Evolutionary conservation across 1,140 invertebrate species (phyloP).

Genomic region (Trichonephila clavipes): DNA sequence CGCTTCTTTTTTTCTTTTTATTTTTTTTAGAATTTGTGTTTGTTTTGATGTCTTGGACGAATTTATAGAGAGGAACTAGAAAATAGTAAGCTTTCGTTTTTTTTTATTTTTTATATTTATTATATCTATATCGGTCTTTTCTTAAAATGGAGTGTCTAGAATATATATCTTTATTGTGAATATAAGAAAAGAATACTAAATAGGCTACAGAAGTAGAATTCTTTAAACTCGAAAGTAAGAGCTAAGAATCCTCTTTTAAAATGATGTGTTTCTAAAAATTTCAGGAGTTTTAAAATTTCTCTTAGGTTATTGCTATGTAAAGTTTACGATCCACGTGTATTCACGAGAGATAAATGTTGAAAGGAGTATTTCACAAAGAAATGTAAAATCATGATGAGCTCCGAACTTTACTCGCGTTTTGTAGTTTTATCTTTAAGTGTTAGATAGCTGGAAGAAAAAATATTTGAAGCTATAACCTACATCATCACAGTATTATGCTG

Average conservation of each 20-base stretch:
- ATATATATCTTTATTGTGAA: constrained; percentile 33
- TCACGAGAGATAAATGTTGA: not conserved
- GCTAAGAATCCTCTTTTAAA: not conserved
- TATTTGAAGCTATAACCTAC: too few relatives aligned
- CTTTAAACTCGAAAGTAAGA: not conserved
- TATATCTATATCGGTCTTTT: constrained; percentile 8
- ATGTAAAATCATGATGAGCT: too few relatives aligned
- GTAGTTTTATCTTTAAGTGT: too few relatives aligned
- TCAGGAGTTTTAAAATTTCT: not conserved
- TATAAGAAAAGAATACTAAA: constrained; percentile 37
- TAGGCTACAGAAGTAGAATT: not conserved
- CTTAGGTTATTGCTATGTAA: not conserved
- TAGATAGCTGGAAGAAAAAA: too few relatives aligned
- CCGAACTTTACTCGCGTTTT: too few relatives aligned
- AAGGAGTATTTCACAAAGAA: not conserved
- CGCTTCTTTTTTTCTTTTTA: not conserved
- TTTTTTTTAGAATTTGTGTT: not conserved
- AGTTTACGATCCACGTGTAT: not conserved
- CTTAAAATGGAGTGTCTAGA: constrained; percentile 25
- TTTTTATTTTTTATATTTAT: too few relatives aligned
- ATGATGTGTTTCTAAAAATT: not conserved
- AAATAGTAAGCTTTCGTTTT: constrained; percentile 38
- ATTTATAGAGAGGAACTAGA: constrained; percentile 10
- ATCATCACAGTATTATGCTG: too few relatives aligned
- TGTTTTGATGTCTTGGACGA: constrained; percentile 35